A percentile compares a stretch with the other conserved stretches of the same genome.
phyloP scores from a whole-genome alignment of 2,888 invertebrate genomes.

The Nineta flava region DNA sequence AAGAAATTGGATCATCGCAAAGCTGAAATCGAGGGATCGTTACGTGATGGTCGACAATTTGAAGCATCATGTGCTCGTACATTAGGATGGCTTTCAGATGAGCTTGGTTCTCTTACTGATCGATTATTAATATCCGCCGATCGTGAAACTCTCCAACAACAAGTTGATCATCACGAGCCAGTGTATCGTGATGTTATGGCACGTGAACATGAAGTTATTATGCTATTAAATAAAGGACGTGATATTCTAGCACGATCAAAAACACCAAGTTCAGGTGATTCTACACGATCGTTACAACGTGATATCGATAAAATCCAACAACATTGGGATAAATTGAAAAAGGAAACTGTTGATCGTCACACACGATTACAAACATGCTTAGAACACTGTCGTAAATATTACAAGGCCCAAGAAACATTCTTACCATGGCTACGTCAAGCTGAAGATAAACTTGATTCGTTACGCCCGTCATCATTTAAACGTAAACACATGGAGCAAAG shows the following conservation, averaged over 20 bases:
- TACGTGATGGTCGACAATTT: conserved; percentile 74
- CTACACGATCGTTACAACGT: conserved; percentile 47
- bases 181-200: conserved; percentile 77
- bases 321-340: conserved; percentile 71
- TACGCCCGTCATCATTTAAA: conserved; percentile 66
- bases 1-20: conserved; percentile 79
- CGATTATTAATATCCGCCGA: conserved; percentile 78
- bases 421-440: conserved; percentile 77
- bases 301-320: conserved; percentile 80
- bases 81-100: conserved; percentile 76
- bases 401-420: conserved; percentile 69
- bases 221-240: conserved; percentile 80
- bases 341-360: conserved; percentile 69
- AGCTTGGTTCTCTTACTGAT: conserved; percentile 58
- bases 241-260: conserved; percentile 37
- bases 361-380: conserved; percentile 76
- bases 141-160: conserved; percentile 62
- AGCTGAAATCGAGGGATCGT: conserved; percentile 77
- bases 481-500: conserved; percentile 78
- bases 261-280: conserved; percentile 20
- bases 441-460: conserved; percentile 65
- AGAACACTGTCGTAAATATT: conserved; percentile 85
- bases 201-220: conserved; percentile 84
- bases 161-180: conserved; percentile 78
- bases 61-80: conserved; percentile 78